Evolutionary conservation across 2,888 invertebrate genomes (phyloP).

Genomic region (Tiliacea aurago): DNA sequence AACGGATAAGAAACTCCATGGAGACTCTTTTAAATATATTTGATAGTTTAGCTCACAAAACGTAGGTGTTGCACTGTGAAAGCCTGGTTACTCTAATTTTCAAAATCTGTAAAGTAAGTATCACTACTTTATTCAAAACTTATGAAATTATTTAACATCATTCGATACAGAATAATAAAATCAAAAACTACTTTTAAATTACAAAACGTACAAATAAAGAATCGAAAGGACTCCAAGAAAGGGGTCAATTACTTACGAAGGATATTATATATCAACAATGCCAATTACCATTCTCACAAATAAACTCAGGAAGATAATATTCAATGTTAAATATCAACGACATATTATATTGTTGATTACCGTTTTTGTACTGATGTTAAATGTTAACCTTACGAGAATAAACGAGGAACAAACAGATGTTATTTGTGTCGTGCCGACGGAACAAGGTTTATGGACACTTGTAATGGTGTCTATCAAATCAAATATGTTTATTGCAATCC

Average conservation of each 20-base stretch:
- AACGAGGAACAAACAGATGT: slow-evolving; percentile 55
- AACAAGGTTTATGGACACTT: slow-evolving; percentile 46
- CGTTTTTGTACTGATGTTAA: slow-evolving; percentile 50
- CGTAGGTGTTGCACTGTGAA: too few species aligned
- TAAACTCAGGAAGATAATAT: slow-evolving; percentile 45
- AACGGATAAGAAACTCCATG: too few species aligned
- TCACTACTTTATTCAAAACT: not conserved
- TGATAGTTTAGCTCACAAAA: not conserved
- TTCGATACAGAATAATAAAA: not conserved
- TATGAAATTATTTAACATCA: not conserved
- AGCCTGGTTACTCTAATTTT: not conserved
- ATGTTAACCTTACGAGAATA: slow-evolving; percentile 52
- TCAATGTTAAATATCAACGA: slow-evolving; percentile 55
- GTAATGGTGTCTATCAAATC: not conserved
- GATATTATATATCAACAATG: slow-evolving; percentile 24
- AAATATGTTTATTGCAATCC: too few species aligned
- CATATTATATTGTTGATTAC: slow-evolving; percentile 46
- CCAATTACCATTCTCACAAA: slow-evolving; percentile 28
- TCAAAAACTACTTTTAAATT: not conserved
- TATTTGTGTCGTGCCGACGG: slow-evolving; percentile 25
- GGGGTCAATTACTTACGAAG: slow-evolving; percentile 35
- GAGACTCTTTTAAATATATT: not conserved
- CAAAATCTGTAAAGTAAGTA: not conserved
- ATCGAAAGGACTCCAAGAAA: slow-evolving; percentile 22
- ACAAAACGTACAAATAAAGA: slow-evolving; percentile 1